Evolutionary conservation across 2,888 invertebrate genomes (phyloP).

Genomic region (Silvanus unidentatus): DNA sequence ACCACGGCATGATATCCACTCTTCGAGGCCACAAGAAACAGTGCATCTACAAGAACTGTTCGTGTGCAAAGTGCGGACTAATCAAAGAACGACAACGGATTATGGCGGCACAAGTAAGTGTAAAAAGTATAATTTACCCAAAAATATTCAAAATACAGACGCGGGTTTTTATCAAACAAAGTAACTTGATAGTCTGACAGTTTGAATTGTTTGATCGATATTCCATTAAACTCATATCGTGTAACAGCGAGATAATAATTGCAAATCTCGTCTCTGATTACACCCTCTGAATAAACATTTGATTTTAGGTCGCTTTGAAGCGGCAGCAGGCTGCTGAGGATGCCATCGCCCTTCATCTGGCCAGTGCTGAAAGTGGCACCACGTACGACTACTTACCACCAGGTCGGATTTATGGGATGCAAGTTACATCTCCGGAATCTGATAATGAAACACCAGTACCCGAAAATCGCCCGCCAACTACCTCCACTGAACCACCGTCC

Average conservation of each 20-base stretch:
- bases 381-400: conserved; percentile 71
- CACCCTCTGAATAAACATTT: not conserved
- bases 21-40: conserved; percentile 91
- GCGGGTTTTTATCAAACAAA: not conserved
- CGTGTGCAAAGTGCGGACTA: conserved; percentile 89
- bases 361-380: conserved; percentile 76
- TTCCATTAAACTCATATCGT: conserved; percentile 39
- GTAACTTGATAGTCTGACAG: conserved; percentile 30
- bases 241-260: not conserved
- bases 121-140: too few species aligned
- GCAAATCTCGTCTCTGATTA: too few species aligned
- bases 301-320: conserved; percentile 79
- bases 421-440: conserved; percentile 68
- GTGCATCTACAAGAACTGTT: conserved; percentile 86
- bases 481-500: not conserved
- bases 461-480: conserved; percentile 4
- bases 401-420: conserved; percentile 86
- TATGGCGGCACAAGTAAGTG: conserved; percentile 89
- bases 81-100: conserved; percentile 93
- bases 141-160: conserved; percentile 8
- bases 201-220: conserved; percentile 40
- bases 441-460: conserved; percentile 23
- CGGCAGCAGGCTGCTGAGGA: conserved; percentile 96
- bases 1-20: conserved; percentile 93
- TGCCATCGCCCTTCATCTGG: conserved; percentile 86